phyloP scores from a whole-genome alignment of 1,140 invertebrate genomes.

The Cephus cinctus region DNA sequence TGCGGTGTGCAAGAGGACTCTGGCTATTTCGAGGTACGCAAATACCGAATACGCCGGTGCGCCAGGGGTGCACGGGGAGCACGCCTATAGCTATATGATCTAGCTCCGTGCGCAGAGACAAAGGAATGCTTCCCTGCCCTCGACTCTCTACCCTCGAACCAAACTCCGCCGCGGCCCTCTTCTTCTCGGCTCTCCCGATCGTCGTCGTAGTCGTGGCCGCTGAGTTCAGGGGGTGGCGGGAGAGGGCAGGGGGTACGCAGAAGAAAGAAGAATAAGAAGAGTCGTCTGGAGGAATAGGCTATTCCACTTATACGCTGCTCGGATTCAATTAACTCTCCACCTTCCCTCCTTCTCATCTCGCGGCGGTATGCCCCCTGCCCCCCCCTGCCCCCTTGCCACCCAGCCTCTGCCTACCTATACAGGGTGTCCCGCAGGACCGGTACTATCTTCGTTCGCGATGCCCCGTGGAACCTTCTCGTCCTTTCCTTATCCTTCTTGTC shows the following conservation, averaged over 20 bases:
- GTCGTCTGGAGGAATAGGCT: conserved; percentile 49
- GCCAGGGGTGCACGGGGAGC: background rate
- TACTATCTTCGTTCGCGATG: no score
- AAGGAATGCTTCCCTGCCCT: conserved; percentile 46
- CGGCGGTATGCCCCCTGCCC: conserved; percentile 27
- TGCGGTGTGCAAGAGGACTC: conserved; percentile 35
- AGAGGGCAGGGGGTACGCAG: conserved; percentile 32
- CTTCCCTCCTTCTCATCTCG: conserved; percentile 44
- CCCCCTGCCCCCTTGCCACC: conserved; percentile 8
- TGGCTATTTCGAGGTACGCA: conserved; percentile 51
- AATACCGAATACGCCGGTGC: conserved; percentile 19
- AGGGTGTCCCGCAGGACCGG: conserved; percentile 27
- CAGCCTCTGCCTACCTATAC: conserved; percentile 31
- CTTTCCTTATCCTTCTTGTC: no score
- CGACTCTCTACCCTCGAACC: conserved; percentile 2
- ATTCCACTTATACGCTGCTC: conserved; percentile 57
- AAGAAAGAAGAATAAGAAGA: conserved; percentile 50
- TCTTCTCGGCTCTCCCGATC: conserved; percentile 24
- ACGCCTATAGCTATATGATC: no score
- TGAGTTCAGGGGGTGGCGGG: conserved; percentile 28
- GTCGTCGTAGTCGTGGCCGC: conserved; percentile 40
- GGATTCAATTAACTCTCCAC: conserved; percentile 58
- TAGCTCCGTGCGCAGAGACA: conserved; percentile 50
- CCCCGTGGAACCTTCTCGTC: no score
- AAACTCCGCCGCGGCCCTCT: conserved; percentile 33